Base-by-base conservation (phyloP, 2,797 vertebrate genomes). In the Cyprinella venusta region DNA sequence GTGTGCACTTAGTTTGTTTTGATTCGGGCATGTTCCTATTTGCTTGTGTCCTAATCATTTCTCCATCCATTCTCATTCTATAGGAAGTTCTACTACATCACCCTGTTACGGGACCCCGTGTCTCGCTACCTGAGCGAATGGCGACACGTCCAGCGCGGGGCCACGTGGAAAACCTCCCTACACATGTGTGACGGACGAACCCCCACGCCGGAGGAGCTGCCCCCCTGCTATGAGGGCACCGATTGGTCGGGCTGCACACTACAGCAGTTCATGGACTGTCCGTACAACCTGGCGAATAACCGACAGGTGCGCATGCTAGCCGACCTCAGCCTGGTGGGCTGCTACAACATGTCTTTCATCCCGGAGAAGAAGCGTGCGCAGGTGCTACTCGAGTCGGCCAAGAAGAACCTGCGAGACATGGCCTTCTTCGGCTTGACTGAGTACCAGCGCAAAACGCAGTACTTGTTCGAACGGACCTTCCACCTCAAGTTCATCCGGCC, bases 21-120 rank as follows among this genome's bases (percentile, higher is more conserved):
- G 59, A 36, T 65, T 65, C 63, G 6, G 24, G 2, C 13, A 13
- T 63, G 0, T 10, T 8, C 5, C 48, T 26, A 15, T 38, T 36
- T 79, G 13, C 19, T 8, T 24, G 3, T 74, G 45, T 45, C 7
- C 36, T 69, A 67, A 82, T 7, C 0, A 69, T 59, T 33, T 61
- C n/a, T 40, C 30, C 45, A 0, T 48, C 33, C 65, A 2, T 76
- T 9, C 5, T 59, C 21, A 76, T 18, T 21, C 19, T 87, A 83
- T 88, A 99, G 98, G 91, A 99, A 99, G 90, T 99, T 98, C 91
- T 99, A 99, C 91, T 99, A 99, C 92, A 99, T 99, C 92, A 99
- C 98, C 0, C 92, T 99, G 85, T 94, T 99, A 89, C 95, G 98
- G 72, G 98, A 99, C 93, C 98, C 98, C 0, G 97, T 99, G 36